A percentile compares a stretch with the other conserved stretches of the same genome.
These are phyloP conservation scores for Eulemur rufifrons DNA, from an alignment of 2,113 vertebrate genomes.

Conservation along the genomic window DNA sequence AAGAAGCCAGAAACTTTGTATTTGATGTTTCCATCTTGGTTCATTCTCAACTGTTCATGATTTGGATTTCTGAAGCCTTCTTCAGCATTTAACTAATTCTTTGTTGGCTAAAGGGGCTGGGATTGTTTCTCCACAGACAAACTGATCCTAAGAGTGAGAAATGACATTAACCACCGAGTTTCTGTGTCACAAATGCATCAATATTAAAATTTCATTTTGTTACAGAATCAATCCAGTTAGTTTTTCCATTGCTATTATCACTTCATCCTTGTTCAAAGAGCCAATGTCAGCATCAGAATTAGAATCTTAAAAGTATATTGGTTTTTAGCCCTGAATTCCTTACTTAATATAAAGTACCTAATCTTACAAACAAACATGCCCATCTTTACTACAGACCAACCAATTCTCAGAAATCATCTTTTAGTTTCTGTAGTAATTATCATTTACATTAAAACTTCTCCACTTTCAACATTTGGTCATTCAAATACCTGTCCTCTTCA, in stretches of 20 bases:
- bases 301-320: not conserved
- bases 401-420: not conserved
- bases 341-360: not conserved
- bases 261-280: not conserved
- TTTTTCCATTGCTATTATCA: not conserved
- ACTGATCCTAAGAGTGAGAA: constrained; percentile 89
- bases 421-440: constrained; percentile 2
- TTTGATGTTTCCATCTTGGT: not conserved
- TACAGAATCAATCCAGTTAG: not conserved
- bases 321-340: not conserved
- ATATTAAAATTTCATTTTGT: not conserved
- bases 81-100: constrained; percentile 91
- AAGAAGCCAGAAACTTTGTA: not conserved
- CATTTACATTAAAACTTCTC: not conserved
- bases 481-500: not conserved
- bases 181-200: not conserved
- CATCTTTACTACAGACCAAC: not conserved
- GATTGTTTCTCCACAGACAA: constrained; percentile 91
- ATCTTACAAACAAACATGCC: not conserved
- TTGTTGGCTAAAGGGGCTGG: constrained; percentile 86
- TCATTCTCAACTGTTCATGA: not conserved
- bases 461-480: not conserved
- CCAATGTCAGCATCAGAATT: not conserved
- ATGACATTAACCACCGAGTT: not conserved
- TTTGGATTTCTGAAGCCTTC: not conserved